Evolutionary conservation across 2,888 invertebrate genomes (phyloP).

Genomic region (Sinodicranocentrus sp.): DNA sequence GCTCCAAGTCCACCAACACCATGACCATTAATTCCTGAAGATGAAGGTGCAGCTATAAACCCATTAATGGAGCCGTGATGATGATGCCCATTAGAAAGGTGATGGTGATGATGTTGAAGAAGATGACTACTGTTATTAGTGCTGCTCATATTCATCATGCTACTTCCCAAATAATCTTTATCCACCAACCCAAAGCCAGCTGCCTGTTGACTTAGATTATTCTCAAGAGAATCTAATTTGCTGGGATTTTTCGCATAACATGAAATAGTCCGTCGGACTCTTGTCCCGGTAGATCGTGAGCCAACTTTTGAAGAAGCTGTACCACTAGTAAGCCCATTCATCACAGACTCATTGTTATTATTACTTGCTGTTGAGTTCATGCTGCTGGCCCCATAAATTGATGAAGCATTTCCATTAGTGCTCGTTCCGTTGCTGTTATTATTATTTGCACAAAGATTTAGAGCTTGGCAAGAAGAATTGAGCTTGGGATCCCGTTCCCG

Average conservation of each 20-base stretch:
- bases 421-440: slow-evolving; percentile 29
- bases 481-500: slow-evolving; percentile 66
- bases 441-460: slow-evolving; percentile 69
- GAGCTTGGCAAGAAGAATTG: slow-evolving; percentile 72
- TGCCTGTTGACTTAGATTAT: slow-evolving; percentile 64
- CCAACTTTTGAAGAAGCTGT: slow-evolving; percentile 42
- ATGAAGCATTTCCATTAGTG: slow-evolving; percentile 41
- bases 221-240: slow-evolving; percentile 66
- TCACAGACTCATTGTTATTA: slow-evolving; percentile 54
- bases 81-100: slow-evolving; percentile 48
- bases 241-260: slow-evolving; percentile 74
- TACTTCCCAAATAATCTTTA: slow-evolving; percentile 58
- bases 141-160: slow-evolving; percentile 57
- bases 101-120: slow-evolving; percentile 68
- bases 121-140: slow-evolving; percentile 51
- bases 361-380: slow-evolving; percentile 49
- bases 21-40: slow-evolving; percentile 49
- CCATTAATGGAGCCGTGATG: slow-evolving; percentile 58
- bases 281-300: slow-evolving; percentile 48
- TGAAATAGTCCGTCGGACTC: slow-evolving; percentile 72
- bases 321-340: slow-evolving; percentile 41
- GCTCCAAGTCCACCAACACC: slow-evolving; percentile 47
- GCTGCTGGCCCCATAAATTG: slow-evolving; percentile 55
- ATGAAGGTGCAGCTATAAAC: slow-evolving; percentile 42
- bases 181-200: slow-evolving; percentile 59